Base-by-base conservation (phyloP, 1,140 invertebrate genomes). In the Ceratoteleas bidentatus region DNA sequence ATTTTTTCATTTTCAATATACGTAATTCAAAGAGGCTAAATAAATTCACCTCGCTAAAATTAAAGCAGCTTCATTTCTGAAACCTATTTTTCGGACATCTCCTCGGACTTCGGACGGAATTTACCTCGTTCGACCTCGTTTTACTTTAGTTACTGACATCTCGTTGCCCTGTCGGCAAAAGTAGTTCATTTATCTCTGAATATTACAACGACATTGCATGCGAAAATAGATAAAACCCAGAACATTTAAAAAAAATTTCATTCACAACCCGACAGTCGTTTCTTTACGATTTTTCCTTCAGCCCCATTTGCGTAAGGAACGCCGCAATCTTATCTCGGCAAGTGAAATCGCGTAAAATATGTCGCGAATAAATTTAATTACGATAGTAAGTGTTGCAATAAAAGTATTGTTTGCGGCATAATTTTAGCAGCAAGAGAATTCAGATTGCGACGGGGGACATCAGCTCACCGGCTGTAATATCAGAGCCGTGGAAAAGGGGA, bases 331-430 rank as follows among this genome's bases (percentile, higher is more conserved):
- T 68, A 68, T 57, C 43, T 4, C 0, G 43, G n/a, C 10, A 60
- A 33, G 57, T 16, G 32, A 40, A 38, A 54, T 49, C 11, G 57
- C 54, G 60, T 50, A 68, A 77, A 50, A 78, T 66, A 54, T 66
- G 47, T 49, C 33, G 6, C 47, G 36, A 57, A 65, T 64, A 69
- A 81, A 75, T 50, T 34, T 70, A 61, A 81, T 75, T 65, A 65
- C 34, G 32, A 45, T 24, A 75, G 72, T 76, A 81, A 72, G 53
- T 65, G 24, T 79, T 61, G 65, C 70, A 75, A 75, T 69, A 57
- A 70, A 75, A 79, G 56, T 58, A 77, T 77, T 70, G 62, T 78
- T 58, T 40, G 54, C 38, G 66, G 68, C 68, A 72, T 79, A 70
- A 72, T 79, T 79, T 79, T 66, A 40, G 34, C 40, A 13, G 0